Conservation (phyloP, 2,888 invertebrate species). For the Aphidoletes aphidimyza region DNA sequence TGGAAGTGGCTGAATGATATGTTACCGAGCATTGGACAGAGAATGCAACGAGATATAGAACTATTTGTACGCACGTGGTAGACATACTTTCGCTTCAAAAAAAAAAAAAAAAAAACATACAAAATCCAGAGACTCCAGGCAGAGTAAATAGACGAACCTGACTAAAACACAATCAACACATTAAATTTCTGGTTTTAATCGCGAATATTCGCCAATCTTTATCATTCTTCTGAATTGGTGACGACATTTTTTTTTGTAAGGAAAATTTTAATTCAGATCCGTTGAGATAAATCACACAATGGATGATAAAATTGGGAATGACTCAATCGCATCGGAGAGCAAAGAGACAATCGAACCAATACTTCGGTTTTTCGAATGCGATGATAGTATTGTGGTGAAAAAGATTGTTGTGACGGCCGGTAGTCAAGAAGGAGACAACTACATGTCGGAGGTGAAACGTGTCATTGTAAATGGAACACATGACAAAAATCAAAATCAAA, state of each 20-base stretch:
- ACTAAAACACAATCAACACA: neutral
- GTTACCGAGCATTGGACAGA: neutral
- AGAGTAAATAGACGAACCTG: neutral
- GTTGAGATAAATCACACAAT: neutral
- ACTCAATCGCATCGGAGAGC: neutral
- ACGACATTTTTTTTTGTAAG: neutral
- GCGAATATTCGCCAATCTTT: no score
- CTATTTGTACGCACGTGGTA: neutral
- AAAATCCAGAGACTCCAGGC: neutral
- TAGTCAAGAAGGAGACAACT: constrained; percentile 65
- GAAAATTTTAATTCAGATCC: neutral
- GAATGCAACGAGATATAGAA: constrained; percentile 17
- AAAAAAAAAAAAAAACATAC: neutral
- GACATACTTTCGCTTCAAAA: no score
- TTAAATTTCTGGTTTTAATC: no score
- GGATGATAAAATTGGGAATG: neutral
- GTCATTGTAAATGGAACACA: constrained; percentile 60
- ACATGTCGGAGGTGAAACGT: constrained; percentile 65
- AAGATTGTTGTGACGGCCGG: constrained; percentile 59
- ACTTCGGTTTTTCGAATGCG: neutral
- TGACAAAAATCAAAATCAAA: constrained; percentile 37
- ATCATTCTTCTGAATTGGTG: no score
- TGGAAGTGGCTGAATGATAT: neutral
- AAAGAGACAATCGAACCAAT: constrained; percentile 14
- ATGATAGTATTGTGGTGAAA: constrained; percentile 27